A percentile compares a stretch with the other conserved stretches of the same genome.
Evolutionary conservation across 1,140 invertebrate genomes (phyloP).

Genomic region (Liolophura sinensis): DNA sequence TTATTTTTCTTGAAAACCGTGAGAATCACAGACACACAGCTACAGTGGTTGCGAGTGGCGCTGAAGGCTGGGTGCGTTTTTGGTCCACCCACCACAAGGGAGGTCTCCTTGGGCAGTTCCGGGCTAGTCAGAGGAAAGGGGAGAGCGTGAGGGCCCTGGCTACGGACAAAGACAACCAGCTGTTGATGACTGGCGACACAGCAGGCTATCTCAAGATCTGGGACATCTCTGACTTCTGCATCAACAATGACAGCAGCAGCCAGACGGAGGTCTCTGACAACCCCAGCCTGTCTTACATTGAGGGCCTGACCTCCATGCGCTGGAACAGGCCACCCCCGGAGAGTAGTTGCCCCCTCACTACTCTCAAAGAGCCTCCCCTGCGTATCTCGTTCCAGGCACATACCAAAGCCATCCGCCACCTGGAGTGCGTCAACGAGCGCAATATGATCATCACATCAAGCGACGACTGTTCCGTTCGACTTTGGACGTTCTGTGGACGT

Average conservation of each 20-base stretch:
- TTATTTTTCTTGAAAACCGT: constrained; percentile 46
- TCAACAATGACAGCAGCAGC: constrained; percentile 18
- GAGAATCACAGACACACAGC: constrained; percentile 41
- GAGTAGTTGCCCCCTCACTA: constrained; percentile 30
- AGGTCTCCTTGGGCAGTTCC: constrained; percentile 49
- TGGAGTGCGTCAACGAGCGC: constrained; percentile 65
- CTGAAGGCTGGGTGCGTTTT: constrained; percentile 53
- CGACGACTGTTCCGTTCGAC: constrained; percentile 70
- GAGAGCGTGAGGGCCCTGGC: constrained; percentile 39
- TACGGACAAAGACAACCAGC: constrained; percentile 38
- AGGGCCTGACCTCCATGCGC: constrained; percentile 12
- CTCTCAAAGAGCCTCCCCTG: constrained; percentile 63
- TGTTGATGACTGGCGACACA: constrained; percentile 50
- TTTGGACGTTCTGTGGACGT: constrained; percentile 68
- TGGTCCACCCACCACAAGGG: constrained; percentile 53
- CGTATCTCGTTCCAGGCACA: constrained; percentile 69
- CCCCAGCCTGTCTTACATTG: background rate
- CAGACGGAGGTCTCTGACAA: background rate
- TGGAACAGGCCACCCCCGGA: constrained; percentile 27
- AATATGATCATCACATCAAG: constrained; percentile 62
- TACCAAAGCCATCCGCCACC: constrained; percentile 64
- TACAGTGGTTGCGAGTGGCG: constrained; percentile 43
- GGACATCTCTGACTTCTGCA: constrained; percentile 47
- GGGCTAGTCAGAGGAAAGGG: constrained; percentile 60
- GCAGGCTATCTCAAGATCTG: constrained; percentile 51